Evolutionary conservation across 2,113 vertebrate species (phyloP).

Genomic region (Ramphastos sulfuratus): DNA sequence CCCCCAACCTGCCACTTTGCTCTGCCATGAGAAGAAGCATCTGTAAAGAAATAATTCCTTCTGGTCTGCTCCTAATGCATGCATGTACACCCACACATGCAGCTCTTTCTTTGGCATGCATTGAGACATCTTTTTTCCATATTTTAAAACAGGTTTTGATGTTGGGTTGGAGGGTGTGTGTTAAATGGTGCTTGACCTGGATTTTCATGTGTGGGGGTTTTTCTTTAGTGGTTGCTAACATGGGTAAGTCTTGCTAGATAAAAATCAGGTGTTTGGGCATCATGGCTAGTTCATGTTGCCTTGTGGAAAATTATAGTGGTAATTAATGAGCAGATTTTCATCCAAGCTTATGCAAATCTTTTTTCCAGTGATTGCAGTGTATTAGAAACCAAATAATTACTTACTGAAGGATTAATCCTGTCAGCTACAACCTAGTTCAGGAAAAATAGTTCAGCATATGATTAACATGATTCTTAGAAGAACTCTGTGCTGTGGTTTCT

Average conservation of each 20-base stretch:
- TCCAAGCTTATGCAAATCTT: neutral
- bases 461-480: conserved; percentile 1
- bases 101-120: neutral
- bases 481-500: neutral
- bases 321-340: neutral
- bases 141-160: neutral
- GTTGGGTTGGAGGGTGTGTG: neutral
- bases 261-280: neutral
- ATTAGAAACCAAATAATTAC: neutral
- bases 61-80: neutral
- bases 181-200: neutral
- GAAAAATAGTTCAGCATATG: neutral
- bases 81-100: neutral
- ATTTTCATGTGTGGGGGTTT: neutral
- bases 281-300: neutral
- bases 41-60: neutral
- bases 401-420: neutral
- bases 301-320: neutral
- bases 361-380: neutral
- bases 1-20: neutral
- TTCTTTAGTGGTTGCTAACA: neutral
- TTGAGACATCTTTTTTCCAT: neutral
- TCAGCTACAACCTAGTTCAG: neutral
- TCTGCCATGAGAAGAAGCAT: neutral
- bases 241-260: neutral